Base-by-base conservation (phyloP, 2,797 vertebrate genomes). In the Synaphobranchus kaupii region DNA sequence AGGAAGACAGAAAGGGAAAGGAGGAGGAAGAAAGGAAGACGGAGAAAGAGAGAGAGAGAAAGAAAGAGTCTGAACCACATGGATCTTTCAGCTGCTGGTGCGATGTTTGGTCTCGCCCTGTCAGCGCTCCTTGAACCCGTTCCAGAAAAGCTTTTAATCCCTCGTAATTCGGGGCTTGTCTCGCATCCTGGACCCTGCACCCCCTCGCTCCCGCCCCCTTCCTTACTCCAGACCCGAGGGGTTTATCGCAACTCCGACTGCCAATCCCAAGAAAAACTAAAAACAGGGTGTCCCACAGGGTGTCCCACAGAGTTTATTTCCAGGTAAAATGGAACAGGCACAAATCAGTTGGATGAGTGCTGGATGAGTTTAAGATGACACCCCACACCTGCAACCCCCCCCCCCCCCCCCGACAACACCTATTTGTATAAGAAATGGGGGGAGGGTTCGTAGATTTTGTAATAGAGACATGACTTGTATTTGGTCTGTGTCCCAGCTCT, bases 91-190 rank as follows among this genome's bases (percentile, higher is more conserved):
- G 94, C 94, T 93, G 93, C 48, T 94, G 90, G 92, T 90, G 93
- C 8, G 88, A 92, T 95, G 96, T 96, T 97, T 96, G 94, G 96
- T 97, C 95, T 96, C 95, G 95, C 96, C 92, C 95, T 89, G 94
- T 97, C 97, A 97, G 95, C 96, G 95, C 90, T 93, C 96, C 93
- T 97, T 98, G 97, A 97, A 96, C 93, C 87, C 88, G 85, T 95
- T 98, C 97, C 97, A 98, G 97, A 97, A 97, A 97, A 97, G 97
- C 97, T 97, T 97, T 98, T 97, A 97, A 96, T 96, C 90, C 92
- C 56, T 87, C 92, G 95, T 96, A 95, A 96, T 95, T 94, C 94
- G 78, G 87, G 84, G 58, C 90, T 93, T 93, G 91, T 91, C 93
- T 92, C 90, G 92, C 92, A 93, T 94, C 94, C 91, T 83, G 88